Percentiles rank a stretch among this genome's conserved stretches.
phyloP scores from a whole-genome alignment of 2,113 vertebrate genomes.

The Alligator mississippiensis region DNA sequence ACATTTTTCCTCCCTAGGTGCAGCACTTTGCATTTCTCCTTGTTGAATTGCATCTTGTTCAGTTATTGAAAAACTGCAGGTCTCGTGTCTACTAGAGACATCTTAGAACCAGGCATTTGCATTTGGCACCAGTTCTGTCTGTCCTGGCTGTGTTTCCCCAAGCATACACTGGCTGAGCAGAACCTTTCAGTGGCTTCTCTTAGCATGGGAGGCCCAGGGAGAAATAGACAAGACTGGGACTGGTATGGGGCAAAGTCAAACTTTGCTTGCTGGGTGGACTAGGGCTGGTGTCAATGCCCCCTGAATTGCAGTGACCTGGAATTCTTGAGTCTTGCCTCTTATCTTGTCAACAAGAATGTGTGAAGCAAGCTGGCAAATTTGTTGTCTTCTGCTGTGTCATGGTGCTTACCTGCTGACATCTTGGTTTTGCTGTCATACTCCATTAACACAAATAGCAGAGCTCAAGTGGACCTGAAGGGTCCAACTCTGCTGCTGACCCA shows the following conservation, averaged over 20 bases:
- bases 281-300: neutral
- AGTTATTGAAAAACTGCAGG: neutral
- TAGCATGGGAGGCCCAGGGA: neutral
- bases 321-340: neutral
- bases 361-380: neutral
- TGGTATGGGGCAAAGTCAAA: too few relatives aligned
- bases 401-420: neutral
- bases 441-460: neutral
- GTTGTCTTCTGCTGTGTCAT: neutral
- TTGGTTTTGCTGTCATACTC: neutral
- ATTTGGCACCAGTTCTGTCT: neutral
- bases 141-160: neutral
- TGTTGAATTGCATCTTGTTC: neutral
- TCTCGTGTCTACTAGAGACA: neutral
- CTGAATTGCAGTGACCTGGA: neutral
- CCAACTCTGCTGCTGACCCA: neutral
- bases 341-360: neutral
- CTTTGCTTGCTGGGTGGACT: neutral
- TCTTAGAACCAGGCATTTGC: neutral
- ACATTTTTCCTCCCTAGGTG: too few relatives aligned
- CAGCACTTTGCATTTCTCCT: neutral
- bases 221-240: neutral
- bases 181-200: neutral
- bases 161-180: neutral
- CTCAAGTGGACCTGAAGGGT: neutral